phyloP scores from a whole-genome alignment of 2,797 vertebrate genomes.

The Anableps anableps region DNA sequence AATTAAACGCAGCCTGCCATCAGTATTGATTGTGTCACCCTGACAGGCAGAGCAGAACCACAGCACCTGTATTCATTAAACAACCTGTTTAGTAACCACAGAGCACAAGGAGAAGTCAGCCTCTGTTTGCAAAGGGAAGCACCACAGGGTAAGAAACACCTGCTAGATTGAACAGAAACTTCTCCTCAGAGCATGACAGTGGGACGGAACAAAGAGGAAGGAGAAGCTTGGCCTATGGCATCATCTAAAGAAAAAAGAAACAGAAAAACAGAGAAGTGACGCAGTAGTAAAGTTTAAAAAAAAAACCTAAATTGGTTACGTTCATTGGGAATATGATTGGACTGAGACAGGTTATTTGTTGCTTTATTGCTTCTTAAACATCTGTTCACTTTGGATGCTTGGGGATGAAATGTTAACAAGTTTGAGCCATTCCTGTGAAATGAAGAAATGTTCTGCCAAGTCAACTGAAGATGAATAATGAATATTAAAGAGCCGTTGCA shows the following conservation, averaged over 20 bases:
- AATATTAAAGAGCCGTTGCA: conserved; percentile 58
- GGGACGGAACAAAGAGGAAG: conserved; percentile 29
- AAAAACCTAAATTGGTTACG: conserved; percentile 21
- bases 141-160: conserved; percentile 54
- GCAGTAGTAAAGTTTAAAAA: background rate
- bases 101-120: conserved; percentile 49
- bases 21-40: conserved; percentile 76
- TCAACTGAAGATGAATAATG: conserved; percentile 54
- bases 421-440: conserved; percentile 65
- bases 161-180: conserved; percentile 56
- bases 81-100: conserved; percentile 70
- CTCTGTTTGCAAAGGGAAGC: conserved; percentile 58
- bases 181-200: conserved; percentile 51
- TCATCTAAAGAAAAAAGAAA: conserved; percentile 26
- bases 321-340: conserved; percentile 41
- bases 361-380: conserved; percentile 62
- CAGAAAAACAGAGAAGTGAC: background rate
- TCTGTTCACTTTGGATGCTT: conserved; percentile 40
- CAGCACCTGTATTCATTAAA: conserved; percentile 78
- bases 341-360: conserved; percentile 59
- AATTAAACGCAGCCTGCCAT: conserved; percentile 75
- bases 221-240: conserved; percentile 39
- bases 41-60: conserved; percentile 75
- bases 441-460: conserved; percentile 62
- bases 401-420: conserved; percentile 65